Evolutionary conservation across 2,113 vertebrate species (phyloP).

Genomic region (Pedetes capensis): DNA sequence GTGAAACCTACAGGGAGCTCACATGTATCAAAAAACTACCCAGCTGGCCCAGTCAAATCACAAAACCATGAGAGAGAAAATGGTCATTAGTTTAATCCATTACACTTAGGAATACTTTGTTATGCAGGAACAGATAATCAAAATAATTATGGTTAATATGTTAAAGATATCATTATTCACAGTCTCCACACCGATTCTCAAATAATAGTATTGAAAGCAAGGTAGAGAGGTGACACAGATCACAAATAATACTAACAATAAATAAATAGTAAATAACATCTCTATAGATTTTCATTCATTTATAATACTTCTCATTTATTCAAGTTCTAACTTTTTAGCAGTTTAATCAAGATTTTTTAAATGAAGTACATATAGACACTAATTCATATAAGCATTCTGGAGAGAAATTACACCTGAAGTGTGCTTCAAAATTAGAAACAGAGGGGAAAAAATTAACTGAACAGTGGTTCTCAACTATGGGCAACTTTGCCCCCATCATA

Average conservation of each 20-base stretch:
- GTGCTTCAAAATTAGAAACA: not conserved
- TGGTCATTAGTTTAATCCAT: not conserved
- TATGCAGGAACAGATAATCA: not conserved
- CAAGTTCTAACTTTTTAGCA: not conserved
- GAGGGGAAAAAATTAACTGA: not conserved
- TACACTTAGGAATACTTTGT: not conserved
- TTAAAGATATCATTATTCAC: not conserved
- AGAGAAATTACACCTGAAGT: not conserved
- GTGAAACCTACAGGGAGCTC: not conserved
- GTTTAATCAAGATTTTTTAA: slow-evolving; percentile 24
- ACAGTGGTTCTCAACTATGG: not conserved
- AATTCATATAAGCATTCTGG: not conserved
- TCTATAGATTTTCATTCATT: not conserved
- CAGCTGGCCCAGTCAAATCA: not conserved
- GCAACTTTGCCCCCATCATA: not conserved
- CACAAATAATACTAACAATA: slow-evolving; percentile 13
- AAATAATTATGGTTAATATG: not conserved
- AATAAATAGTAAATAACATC: not conserved
- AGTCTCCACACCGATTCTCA: not conserved
- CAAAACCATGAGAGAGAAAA: not conserved
- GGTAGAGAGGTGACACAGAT: not conserved
- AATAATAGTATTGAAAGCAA: not conserved
- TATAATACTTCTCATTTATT: slow-evolving; percentile 4
- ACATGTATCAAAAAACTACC: not conserved
- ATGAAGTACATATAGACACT: not conserved